These are phyloP conservation scores for Lasioglossum vierecki DNA, from an alignment of 2,888 invertebrate species.

Conservation along the genomic window DNA sequence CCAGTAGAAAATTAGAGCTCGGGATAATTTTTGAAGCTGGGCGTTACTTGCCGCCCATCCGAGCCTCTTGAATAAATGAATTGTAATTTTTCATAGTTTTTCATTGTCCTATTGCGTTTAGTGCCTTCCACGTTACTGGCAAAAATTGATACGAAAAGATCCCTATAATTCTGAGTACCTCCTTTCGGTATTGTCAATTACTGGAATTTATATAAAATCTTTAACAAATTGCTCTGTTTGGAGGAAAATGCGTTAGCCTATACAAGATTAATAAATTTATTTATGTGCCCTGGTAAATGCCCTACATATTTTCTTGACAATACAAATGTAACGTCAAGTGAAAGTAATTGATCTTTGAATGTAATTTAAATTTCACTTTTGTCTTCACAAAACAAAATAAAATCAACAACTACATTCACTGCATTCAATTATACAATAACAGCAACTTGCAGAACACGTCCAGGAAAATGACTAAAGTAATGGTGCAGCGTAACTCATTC, in stretches of 20 bases:
- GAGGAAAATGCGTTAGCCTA: background rate
- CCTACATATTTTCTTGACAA: background rate
- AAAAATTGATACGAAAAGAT: background rate
- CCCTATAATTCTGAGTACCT: background rate
- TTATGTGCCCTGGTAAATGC: background rate
- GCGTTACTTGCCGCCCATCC: background rate
- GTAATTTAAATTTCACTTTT: background rate
- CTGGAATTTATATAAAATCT: background rate
- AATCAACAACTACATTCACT: background rate
- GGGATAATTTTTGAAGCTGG: background rate
- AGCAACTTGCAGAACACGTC: background rate
- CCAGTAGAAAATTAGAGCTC: background rate
- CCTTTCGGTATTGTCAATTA: background rate
- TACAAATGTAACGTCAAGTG: background rate
- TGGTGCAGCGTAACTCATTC: background rate
- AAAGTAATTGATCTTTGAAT: background rate
- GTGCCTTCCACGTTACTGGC: background rate
- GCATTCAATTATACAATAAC: background rate
- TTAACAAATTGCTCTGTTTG: background rate
- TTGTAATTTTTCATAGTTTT: background rate
- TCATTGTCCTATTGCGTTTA: background rate
- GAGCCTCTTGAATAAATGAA: background rate
- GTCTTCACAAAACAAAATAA: background rate
- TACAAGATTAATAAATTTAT: background rate
- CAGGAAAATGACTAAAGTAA: background rate